These are phyloP conservation scores for Sclerurus mexicanus DNA, from an alignment of 2,113 vertebrate genomes.

Conservation along the genomic window DNA sequence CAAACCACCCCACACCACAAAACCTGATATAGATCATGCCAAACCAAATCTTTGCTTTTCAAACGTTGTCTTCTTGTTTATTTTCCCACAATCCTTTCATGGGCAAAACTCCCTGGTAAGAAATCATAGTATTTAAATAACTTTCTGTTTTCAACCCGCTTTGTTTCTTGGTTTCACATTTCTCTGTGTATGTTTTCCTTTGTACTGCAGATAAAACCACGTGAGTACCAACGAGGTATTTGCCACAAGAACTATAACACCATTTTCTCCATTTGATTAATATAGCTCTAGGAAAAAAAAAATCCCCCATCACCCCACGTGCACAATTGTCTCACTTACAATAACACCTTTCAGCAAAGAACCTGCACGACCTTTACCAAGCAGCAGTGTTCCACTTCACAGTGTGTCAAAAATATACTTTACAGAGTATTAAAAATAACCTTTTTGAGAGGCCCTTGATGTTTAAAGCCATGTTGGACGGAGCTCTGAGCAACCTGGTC, in stretches of 20 bases:
- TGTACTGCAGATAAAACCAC: background rate
- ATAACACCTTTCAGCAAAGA: background rate
- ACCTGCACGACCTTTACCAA: background rate
- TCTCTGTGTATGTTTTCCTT: background rate
- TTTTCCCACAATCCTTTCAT: conserved; percentile 7
- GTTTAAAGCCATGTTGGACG: background rate
- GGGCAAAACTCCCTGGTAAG: background rate
- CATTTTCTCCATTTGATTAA: background rate
- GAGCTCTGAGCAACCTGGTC: background rate
- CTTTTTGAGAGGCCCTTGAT: background rate
- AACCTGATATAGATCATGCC: background rate
- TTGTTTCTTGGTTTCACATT: background rate
- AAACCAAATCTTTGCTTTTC: conserved; percentile 15
- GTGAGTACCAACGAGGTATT: background rate
- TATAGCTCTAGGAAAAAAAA: background rate
- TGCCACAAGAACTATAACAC: background rate
- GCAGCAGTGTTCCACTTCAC: background rate
- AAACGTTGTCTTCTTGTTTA: background rate
- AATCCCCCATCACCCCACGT: background rate
- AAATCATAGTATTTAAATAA: background rate
- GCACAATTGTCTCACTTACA: conserved; percentile 10
- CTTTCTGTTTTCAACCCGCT: background rate
- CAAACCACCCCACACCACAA: background rate
- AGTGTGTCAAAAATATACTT: background rate
- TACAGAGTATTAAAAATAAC: background rate